Percentiles rank a stretch among this genome's conserved stretches.
Evolutionary conservation across 2,888 invertebrate species (phyloP).

Genomic region (Apeira syringaria): DNA sequence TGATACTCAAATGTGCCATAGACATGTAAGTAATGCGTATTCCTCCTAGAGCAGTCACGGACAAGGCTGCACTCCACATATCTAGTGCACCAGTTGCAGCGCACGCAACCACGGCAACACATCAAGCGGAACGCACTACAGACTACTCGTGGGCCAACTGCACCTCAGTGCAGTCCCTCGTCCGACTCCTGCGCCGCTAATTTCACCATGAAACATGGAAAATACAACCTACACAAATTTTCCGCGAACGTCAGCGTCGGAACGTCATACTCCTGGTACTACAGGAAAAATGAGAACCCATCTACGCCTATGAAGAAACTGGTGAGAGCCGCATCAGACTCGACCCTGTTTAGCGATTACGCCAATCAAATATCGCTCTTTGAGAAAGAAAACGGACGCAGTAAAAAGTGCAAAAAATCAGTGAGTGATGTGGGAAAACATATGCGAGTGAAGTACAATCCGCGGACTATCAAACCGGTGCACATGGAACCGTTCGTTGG

Average conservation of each 20-base stretch:
- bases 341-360: conserved; percentile 80
- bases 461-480: conserved; percentile 65
- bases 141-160: conserved; percentile 57
- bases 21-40: conserved; percentile 57
- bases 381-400: conserved; percentile 59
- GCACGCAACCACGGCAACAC: conserved; percentile 50
- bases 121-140: conserved; percentile 67
- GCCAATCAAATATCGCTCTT: conserved; percentile 75
- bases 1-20: conserved; percentile 70
- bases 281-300: conserved; percentile 68
- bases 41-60: conserved; percentile 56
- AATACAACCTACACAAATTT: conserved; percentile 78
- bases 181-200: conserved; percentile 58
- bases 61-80: conserved; percentile 24
- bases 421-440: conserved; percentile 69
- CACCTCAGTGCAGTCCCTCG: conserved; percentile 58
- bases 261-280: conserved; percentile 80
- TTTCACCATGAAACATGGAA: conserved; percentile 79
- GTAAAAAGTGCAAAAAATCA: conserved; percentile 67
- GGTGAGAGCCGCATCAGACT: conserved; percentile 69
- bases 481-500: conserved; percentile 73
- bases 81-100: conserved; percentile 27
- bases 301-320: conserved; percentile 61
- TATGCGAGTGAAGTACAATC: conserved; percentile 62
- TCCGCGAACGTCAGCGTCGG: conserved; percentile 73